These are phyloP conservation scores for Xestia c-nigrum DNA, from an alignment of 2,888 invertebrate genomes.

Conservation along the genomic window DNA sequence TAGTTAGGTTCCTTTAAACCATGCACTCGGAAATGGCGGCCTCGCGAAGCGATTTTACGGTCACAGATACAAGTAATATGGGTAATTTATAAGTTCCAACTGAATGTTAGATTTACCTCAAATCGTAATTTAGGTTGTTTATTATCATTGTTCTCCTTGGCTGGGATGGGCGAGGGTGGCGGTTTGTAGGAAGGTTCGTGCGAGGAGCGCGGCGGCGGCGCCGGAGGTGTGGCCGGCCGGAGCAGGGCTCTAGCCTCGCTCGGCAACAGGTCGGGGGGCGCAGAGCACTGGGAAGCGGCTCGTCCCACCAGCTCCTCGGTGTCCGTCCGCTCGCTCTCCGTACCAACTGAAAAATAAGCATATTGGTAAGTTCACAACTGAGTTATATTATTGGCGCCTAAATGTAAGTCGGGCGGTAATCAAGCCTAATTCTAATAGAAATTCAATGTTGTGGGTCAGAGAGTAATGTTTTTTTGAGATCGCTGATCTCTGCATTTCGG, in stretches of 20 bases:
- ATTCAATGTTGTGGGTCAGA: neutral
- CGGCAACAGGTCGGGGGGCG: constrained; percentile 91
- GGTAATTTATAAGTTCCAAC: neutral
- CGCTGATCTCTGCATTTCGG: neutral
- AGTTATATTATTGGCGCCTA: constrained; percentile 5
- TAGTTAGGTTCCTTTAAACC: too few relatives aligned
- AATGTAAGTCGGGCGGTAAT: neutral
- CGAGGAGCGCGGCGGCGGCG: constrained; percentile 60
- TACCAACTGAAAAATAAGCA: constrained; percentile 89
- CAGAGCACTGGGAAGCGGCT: constrained; percentile 91
- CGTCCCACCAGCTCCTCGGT: constrained; percentile 93
- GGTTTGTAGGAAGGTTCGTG: constrained; percentile 71
- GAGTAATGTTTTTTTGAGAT: neutral
- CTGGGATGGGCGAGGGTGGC: constrained; percentile 71
- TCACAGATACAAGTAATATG: neutral
- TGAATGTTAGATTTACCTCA: constrained; percentile 77
- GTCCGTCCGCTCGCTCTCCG: constrained; percentile 92
- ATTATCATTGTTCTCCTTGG: constrained; percentile 76
- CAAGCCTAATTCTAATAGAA: neutral
- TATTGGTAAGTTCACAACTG: constrained; percentile 15
- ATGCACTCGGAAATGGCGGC: too few relatives aligned
- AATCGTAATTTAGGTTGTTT: constrained; percentile 84
- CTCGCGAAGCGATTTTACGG: too few relatives aligned
- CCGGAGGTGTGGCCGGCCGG: constrained; percentile 76
- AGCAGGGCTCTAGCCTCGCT: constrained; percentile 90